phyloP scores from a whole-genome alignment of 2,888 invertebrate genomes.

The Microctonus hyperodae region DNA sequence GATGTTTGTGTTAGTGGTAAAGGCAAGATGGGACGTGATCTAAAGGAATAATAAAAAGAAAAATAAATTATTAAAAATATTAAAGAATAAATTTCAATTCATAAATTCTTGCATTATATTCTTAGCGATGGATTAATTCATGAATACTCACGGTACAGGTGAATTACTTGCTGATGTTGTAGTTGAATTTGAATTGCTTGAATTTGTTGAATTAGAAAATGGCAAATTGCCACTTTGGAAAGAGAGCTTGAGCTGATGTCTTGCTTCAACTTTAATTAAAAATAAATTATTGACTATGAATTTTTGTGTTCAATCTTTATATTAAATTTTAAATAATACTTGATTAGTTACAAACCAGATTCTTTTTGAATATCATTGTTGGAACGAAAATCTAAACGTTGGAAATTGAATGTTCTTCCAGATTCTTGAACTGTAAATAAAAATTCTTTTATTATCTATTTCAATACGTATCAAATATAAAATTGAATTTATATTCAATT shows the following conservation, averaged over 20 bases:
- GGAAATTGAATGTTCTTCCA: slow-evolving; percentile 56
- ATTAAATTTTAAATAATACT: no score
- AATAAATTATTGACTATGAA: no score
- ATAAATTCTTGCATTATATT: not conserved
- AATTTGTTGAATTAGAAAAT: slow-evolving; percentile 59
- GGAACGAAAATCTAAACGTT: slow-evolving; percentile 58
- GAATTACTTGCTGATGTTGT: slow-evolving; percentile 51
- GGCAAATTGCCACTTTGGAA: slow-evolving; percentile 64
- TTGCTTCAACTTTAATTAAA: slow-evolving; percentile 63
- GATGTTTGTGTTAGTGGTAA: slow-evolving; percentile 59
- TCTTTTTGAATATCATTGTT: slow-evolving; percentile 61
- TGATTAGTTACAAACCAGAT: slow-evolving; percentile 49
- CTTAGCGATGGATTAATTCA: not conserved
- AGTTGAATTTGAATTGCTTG: slow-evolving; percentile 62
- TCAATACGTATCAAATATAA: no score
- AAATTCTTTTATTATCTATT: not conserved
- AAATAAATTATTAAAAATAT: not conserved
- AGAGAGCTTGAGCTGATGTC: slow-evolving; percentile 69
- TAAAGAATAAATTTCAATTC: no score
- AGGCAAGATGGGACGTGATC: slow-evolving; percentile 59
- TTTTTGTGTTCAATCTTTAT: no score
- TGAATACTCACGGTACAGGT: slow-evolving; percentile 48
- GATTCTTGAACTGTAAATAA: slow-evolving; percentile 48
- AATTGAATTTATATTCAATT: not conserved
- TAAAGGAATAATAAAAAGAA: slow-evolving; percentile 46